phyloP scores from a whole-genome alignment of 2,113 vertebrate species.

The Todiramphus chloris region DNA sequence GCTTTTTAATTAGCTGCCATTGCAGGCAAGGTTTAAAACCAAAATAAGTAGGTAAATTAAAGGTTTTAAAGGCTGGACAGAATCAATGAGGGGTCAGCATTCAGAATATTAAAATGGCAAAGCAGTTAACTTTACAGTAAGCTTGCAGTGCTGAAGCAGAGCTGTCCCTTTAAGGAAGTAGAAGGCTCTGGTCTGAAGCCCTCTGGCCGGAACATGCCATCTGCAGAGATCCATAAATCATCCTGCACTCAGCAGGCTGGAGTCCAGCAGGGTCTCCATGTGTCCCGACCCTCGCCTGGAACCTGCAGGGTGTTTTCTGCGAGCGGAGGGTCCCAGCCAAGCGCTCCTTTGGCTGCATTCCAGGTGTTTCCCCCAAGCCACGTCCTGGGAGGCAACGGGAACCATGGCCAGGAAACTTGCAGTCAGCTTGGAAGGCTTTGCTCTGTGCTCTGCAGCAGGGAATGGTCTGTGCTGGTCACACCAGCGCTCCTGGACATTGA shows the following conservation, averaged over 20 bases:
- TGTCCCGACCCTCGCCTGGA: not conserved
- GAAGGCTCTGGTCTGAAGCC: not conserved
- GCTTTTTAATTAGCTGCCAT: constrained; percentile 64
- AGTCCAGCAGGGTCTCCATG: not conserved
- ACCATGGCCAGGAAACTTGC: not conserved
- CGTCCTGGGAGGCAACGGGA: not conserved
- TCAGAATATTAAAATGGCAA: constrained; percentile 24
- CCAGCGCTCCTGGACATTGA: not conserved
- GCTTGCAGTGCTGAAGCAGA: not conserved
- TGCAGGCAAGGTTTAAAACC: constrained; percentile 44
- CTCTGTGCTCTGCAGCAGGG: not conserved
- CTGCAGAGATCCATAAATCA: constrained; percentile 19
- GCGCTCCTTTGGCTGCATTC: not conserved
- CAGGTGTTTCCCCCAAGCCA: not conserved
- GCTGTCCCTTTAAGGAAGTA: constrained; percentile 3
- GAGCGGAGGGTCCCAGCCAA: not conserved
- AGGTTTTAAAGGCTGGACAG: constrained; percentile 52
- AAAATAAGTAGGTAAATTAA: constrained; percentile 63
- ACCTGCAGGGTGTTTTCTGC: not conserved
- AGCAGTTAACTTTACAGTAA: not conserved
- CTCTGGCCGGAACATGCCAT: constrained; percentile 9
- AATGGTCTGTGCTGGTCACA: not conserved
- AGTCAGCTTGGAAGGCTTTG: not conserved
- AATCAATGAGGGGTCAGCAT: constrained; percentile 33
- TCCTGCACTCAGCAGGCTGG: not conserved